Conservation (phyloP, 2,797 vertebrate genomes). For the Hippoglossus hippoglossus region DNA sequence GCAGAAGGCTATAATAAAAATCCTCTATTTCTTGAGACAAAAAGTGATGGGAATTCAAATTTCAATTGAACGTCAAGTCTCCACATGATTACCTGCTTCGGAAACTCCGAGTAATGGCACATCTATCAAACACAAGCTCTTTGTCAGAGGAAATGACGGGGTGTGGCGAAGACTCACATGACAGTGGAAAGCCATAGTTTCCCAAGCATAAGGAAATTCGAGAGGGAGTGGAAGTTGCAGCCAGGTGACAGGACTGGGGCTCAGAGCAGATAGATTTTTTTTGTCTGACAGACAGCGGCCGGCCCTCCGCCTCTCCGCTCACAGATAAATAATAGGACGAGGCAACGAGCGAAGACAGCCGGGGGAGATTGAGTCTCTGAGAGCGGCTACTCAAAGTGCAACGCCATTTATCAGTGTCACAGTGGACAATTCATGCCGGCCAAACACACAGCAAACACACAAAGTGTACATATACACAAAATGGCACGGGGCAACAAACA, state of each 20-base stretch:
- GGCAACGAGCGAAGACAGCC: constrained; percentile 71
- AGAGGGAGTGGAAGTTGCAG: constrained; percentile 15
- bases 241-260: constrained; percentile 40
- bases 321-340: constrained; percentile 74
- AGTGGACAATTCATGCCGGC: constrained; percentile 53
- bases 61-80: background rate
- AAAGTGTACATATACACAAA: constrained; percentile 5
- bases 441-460: constrained; percentile 47
- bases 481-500: constrained; percentile 25
- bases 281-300: constrained; percentile 58
- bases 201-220: constrained; percentile 27
- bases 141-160: constrained; percentile 3
- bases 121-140: constrained; percentile 1
- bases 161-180: constrained; percentile 2
- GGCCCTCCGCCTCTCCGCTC: constrained; percentile 49
- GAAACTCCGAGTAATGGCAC: background rate
- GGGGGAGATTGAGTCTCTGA: constrained; percentile 62
- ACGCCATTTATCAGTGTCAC: constrained; percentile 79
- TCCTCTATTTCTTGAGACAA: no score
- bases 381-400: constrained; percentile 62
- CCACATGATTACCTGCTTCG: background rate
- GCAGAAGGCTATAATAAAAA: no score
- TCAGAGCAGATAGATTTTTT: constrained; percentile 60
- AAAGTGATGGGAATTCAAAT: background rate
- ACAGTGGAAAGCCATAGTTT: constrained; percentile 1